phyloP scores from a whole-genome alignment of 2,113 vertebrate species.

The Macquaria ambigua region DNA sequence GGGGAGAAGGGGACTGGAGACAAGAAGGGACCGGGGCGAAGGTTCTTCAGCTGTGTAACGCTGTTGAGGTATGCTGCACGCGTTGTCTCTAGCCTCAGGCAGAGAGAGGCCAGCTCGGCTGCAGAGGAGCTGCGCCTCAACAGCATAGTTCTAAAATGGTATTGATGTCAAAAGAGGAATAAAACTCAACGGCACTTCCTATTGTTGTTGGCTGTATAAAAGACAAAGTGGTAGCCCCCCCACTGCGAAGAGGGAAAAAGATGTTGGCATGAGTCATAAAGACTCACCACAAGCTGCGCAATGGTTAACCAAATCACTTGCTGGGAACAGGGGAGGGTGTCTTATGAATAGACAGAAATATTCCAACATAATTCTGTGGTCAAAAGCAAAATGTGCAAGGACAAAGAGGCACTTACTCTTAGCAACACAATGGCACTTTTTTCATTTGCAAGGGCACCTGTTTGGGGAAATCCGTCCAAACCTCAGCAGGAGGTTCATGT shows the following conservation, averaged over 20 bases:
- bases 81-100: constrained; percentile 58
- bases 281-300: constrained; percentile 53
- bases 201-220: constrained; percentile 60
- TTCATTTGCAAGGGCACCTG: constrained; percentile 48
- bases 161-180: constrained; percentile 68
- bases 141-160: constrained; percentile 54
- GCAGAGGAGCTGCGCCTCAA: constrained; percentile 24
- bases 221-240: constrained; percentile 54
- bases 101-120: constrained; percentile 43
- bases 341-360: constrained; percentile 45
- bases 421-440: constrained; percentile 19
- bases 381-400: constrained; percentile 17
- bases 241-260: constrained; percentile 16
- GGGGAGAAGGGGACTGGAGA: constrained; percentile 28
- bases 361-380: constrained; percentile 40
- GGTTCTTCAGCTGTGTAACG: constrained; percentile 42
- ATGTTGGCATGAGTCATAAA: constrained; percentile 58
- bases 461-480: constrained; percentile 38
- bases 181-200: constrained; percentile 56
- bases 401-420: constrained; percentile 22
- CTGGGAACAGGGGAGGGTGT: constrained; percentile 30
- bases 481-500: constrained; percentile 38
- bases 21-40: constrained; percentile 12
- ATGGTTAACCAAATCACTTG: constrained; percentile 49
- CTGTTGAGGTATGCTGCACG: constrained; percentile 54